Evolutionary conservation across 2,797 vertebrate species (phyloP), one percentile per base, ranked within the genome.

Genomic region (Pangasius sanitwongsei): DNA sequence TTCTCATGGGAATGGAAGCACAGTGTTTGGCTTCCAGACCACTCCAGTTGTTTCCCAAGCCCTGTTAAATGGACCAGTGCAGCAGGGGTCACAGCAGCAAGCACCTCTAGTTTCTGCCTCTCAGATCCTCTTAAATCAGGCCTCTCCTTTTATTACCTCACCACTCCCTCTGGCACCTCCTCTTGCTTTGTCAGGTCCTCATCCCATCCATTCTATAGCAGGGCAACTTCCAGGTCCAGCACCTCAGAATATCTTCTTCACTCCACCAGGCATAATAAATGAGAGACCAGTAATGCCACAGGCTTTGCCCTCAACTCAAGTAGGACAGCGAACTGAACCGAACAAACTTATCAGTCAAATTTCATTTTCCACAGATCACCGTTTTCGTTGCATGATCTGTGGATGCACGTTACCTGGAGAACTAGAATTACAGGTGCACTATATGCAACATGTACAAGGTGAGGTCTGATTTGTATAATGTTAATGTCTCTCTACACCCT

Each of bases 361-460:
- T 93, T 94, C 96, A 88, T 96, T 96, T 86, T 78, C 93, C 88
- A 92, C 95, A 9, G 96, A 97, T 87, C 94, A 95, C 87, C 94
- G 95, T 34, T 95, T 96, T 74, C 96, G 95, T 89, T 97, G 96
- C 94, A 96, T 96, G 96, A 95, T 97, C 92, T 97, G 96, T 55
- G 96, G 96, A 48, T 93, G 95, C 90, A 95, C 96, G 81, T 93
- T 97, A 53, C 94, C 95, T 25, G 94, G 95, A 81, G 96, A 97
- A 91, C 86, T 96, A 87, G 96, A 97, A 93, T 94, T 97, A 93
- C 96, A 97, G 89, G 94, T 96, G 94, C 96, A 97, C 94, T 97
- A 97, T 93, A 90, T 97, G 93, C 95, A 97, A 93, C 96, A 97
- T 93, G 95, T 96, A 90, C 95, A 97, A 94, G 95, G 96, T 92